Conservation (phyloP, 2,113 vertebrate genomes). For the Xenopus borealis region DNA sequence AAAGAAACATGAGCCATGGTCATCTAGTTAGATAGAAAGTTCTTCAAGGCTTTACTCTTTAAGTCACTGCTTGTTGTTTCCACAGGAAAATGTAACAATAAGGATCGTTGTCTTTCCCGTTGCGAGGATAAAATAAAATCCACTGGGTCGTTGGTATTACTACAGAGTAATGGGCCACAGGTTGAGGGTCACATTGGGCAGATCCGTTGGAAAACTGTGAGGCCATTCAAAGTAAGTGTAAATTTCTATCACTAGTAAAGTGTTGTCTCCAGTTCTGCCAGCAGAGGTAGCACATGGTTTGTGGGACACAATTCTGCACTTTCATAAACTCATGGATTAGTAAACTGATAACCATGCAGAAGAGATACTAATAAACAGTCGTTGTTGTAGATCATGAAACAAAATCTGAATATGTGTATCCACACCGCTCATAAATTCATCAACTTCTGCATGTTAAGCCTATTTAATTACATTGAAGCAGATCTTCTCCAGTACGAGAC, state of each 20-base stretch:
- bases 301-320: background rate
- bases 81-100: too few species aligned
- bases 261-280: background rate
- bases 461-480: conserved; percentile 1
- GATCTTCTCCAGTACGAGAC: too few species aligned
- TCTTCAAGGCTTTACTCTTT: too few species aligned
- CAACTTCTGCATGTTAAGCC: background rate
- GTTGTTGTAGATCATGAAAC: background rate
- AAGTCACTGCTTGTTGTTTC: too few species aligned
- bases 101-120: too few species aligned
- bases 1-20: too few species aligned
- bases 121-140: too few species aligned
- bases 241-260: background rate
- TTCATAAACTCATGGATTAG: background rate
- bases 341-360: background rate
- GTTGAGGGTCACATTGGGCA: too few species aligned
- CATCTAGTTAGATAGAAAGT: too few species aligned
- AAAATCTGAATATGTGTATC: background rate
- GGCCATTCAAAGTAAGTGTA: background rate
- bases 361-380: background rate
- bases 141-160: too few species aligned
- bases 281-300: conserved; percentile 7
- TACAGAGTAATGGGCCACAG: too few species aligned
- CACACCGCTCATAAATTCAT: background rate
- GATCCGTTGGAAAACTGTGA: background rate